phyloP scores from a whole-genome alignment of 2,888 invertebrate genomes.

The Gastracanthus pulcherrimus region DNA sequence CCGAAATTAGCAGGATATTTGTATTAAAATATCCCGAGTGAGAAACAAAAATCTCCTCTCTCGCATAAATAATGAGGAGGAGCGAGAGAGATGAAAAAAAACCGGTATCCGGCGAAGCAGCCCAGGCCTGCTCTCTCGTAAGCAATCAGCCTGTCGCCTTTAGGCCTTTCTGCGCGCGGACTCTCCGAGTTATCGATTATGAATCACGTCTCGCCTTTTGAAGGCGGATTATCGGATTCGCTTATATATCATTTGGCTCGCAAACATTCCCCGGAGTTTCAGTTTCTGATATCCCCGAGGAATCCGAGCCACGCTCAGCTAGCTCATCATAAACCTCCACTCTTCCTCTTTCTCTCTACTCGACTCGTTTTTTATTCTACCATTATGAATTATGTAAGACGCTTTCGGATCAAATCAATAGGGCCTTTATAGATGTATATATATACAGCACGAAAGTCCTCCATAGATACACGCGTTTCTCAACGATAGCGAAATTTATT shows the following conservation, averaged over 20 bases:
- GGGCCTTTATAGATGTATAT: background rate
- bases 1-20: slow-evolving; percentile 48
- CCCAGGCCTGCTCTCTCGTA: slow-evolving; percentile 74
- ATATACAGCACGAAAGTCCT: background rate
- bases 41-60: background rate
- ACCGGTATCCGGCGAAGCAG: slow-evolving; percentile 69
- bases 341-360: background rate
- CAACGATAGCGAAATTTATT: no score
- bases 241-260: background rate
- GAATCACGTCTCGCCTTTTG: slow-evolving; percentile 52
- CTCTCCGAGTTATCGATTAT: slow-evolving; percentile 56
- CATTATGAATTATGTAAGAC: background rate
- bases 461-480: background rate
- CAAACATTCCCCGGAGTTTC: slow-evolving; percentile 12
- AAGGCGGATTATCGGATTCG: slow-evolving; percentile 48
- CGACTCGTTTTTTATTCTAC: background rate
- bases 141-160: slow-evolving; percentile 65
- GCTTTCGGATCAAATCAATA: background rate
- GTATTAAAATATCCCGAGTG: slow-evolving; percentile 45
- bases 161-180: slow-evolving; percentile 27
- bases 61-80: slow-evolving; percentile 45
- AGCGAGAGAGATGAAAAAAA: slow-evolving; percentile 56
- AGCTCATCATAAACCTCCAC: no score
- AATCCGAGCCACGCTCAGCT: background rate
- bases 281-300: slow-evolving; percentile 19